Base-by-base conservation (phyloP, 2,888 invertebrate species). In the Eudemis profundana region DNA sequence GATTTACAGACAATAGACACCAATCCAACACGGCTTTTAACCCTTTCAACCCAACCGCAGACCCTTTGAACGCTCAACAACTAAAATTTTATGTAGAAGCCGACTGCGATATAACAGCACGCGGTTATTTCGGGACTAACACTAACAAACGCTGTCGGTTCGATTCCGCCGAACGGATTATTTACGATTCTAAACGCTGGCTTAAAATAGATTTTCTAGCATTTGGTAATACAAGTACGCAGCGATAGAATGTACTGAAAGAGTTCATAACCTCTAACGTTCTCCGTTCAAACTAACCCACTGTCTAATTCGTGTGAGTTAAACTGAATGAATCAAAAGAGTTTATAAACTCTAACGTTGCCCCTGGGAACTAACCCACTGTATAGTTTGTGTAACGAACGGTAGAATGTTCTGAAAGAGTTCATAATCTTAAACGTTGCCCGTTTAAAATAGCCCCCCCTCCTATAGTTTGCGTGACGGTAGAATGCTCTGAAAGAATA, bases 131-230 rank as follows among this genome's bases (percentile, higher is more conserved):
- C 17, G 46, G 40, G 61, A 33, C 7, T 33, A 53, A 61, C 51
- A 61, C 61, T 53, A 63, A 56, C 53, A 56, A 61, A 47, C 53
- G 53, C 14, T 12, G 38, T 15, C 21, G 44, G 51, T 63, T 77
- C 78, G 73, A 77, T 76, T 76, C 70, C 71, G 70, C 68, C 72
- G 70, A 73, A 75, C 74, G 76, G 74, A 76, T 77, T 78, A 78
- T 78, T 78, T 77, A 78, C 74, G 75, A 77, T 60, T 47, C 40
- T 40, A 36, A 40, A 57, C 44, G 51, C 40, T 17, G 53, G 61
- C 44, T 53, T 61, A 29, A 61, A 61, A 61, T 61, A 61, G 61
- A 61, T 44, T 50, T 61, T 51, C 61, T 53, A 53, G 51, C 42
- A 33, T 61, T 61, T 44, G 33, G 61, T 61, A 42, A 53, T 36